phyloP scores from a whole-genome alignment of 2,113 vertebrate species.

The Silurus meridionalis region DNA sequence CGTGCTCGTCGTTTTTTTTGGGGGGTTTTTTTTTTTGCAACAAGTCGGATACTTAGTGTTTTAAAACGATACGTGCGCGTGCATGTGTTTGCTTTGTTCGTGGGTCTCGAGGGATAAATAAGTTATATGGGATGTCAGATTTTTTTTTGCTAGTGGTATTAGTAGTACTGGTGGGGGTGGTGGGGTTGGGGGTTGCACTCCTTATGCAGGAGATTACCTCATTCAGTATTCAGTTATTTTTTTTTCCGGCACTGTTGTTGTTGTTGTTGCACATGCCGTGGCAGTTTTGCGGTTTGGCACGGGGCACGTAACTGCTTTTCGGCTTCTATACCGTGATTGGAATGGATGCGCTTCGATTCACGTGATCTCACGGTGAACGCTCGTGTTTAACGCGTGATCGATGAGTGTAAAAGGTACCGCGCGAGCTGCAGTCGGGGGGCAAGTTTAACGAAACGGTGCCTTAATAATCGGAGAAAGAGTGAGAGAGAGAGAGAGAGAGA shows the following conservation, averaged over 20 bases:
- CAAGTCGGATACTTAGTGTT: too few relatives aligned
- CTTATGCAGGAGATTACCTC: conserved; percentile 50
- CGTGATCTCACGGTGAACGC: neutral
- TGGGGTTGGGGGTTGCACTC: neutral
- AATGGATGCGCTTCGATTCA: neutral
- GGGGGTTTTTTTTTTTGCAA: neutral
- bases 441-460: neutral
- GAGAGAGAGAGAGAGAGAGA: too few relatives aligned
- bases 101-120: neutral
- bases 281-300: conserved; percentile 27
- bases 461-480: neutral
- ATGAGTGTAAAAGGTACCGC: too few relatives aligned
- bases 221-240: conserved; percentile 59
- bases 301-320: neutral
- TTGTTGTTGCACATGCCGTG: neutral
- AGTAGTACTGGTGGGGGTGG: neutral
- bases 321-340: neutral
- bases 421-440: neutral
- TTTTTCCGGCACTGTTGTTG: conserved; percentile 7
- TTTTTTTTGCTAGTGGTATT: neutral
- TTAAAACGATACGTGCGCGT: neutral
- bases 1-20: neutral
- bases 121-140: neutral
- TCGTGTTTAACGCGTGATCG: neutral
- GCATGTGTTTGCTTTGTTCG: neutral